Evolutionary conservation across 2,113 vertebrate species (phyloP).

Genomic region (Lasiurus cinereus): DNA sequence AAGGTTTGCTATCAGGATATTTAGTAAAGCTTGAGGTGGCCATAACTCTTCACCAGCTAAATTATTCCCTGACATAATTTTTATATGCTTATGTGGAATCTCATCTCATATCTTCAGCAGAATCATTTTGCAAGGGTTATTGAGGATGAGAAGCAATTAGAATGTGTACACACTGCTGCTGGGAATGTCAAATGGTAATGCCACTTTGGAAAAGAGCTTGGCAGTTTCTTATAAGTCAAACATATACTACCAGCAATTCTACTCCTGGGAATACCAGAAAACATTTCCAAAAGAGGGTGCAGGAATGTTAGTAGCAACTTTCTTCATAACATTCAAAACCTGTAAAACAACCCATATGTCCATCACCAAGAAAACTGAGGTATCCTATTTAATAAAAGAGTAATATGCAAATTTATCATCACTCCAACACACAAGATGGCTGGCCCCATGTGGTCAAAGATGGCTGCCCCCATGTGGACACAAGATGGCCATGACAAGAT

Average conservation of each 20-base stretch:
- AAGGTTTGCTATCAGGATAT: not conserved
- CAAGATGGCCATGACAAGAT: too few relatives aligned
- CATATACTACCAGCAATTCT: not conserved
- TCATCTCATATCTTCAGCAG: not conserved
- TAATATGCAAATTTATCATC: too few relatives aligned
- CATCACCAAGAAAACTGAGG: not conserved
- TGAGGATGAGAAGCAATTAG: not conserved
- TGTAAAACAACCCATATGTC: not conserved
- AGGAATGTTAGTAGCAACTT: not conserved
- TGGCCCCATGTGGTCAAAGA: too few relatives aligned
- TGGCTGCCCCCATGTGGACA: too few relatives aligned
- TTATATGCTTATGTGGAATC: not conserved
- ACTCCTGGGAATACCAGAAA: not conserved
- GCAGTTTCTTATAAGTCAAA: slow-evolving; percentile 9
- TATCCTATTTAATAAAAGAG: not conserved
- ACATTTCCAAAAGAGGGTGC: not conserved
- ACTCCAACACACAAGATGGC: too few relatives aligned
- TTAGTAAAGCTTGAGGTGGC: not conserved
- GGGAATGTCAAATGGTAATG: not conserved
- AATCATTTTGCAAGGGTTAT: not conserved
- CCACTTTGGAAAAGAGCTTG: not conserved
- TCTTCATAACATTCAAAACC: not conserved
- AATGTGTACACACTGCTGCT: not conserved
- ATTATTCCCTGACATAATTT: not conserved
- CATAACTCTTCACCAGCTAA: not conserved